Conservation (phyloP, 2,797 vertebrate species). For the Crenichthys baileyi region DNA sequence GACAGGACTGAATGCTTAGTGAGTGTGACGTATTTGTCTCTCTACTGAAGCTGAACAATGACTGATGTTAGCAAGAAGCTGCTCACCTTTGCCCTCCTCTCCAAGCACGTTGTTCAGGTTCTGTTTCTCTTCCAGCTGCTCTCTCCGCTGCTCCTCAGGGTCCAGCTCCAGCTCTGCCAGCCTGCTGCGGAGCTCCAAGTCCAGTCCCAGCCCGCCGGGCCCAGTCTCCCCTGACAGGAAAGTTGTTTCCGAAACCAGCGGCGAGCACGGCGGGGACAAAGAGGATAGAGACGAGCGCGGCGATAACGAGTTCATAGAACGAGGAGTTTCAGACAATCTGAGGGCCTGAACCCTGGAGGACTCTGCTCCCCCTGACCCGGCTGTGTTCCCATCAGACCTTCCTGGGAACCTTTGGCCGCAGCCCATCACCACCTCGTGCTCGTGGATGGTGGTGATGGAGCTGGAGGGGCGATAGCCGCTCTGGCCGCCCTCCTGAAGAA, state of each 20-base stretch:
- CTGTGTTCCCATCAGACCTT: constrained; percentile 68
- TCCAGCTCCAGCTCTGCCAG: constrained; percentile 87
- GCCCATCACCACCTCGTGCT: constrained; percentile 86
- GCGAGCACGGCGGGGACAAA: constrained; percentile 94
- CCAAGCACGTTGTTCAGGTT: constrained; percentile 30
- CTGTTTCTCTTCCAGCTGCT: constrained; percentile 52
- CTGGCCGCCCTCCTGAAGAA: constrained; percentile 87
- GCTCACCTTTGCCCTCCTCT: constrained; percentile 69
- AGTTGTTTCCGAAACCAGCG: constrained; percentile 84
- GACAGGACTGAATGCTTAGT: background rate
- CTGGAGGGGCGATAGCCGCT: constrained; percentile 88
- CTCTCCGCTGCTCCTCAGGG: constrained; percentile 62
- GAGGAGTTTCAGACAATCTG: constrained; percentile 89
- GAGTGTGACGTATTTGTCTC: background rate
- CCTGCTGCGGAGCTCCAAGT: constrained; percentile 80
- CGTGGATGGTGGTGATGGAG: constrained; percentile 95
- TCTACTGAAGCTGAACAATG: background rate
- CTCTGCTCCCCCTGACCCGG: constrained; percentile 39
- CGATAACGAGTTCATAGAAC: constrained; percentile 91
- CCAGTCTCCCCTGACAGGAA: constrained; percentile 84
- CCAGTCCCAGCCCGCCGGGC: constrained; percentile 72
- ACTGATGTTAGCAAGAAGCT: background rate
- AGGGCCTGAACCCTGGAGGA: constrained; percentile 84
- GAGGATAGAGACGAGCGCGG: constrained; percentile 97
- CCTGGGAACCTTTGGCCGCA: background rate